Percentiles rank a stretch among this genome's conserved stretches.
Evolutionary conservation across 2,888 invertebrate genomes (phyloP).

Genomic region (Synanthedon andrenaeformis): DNA sequence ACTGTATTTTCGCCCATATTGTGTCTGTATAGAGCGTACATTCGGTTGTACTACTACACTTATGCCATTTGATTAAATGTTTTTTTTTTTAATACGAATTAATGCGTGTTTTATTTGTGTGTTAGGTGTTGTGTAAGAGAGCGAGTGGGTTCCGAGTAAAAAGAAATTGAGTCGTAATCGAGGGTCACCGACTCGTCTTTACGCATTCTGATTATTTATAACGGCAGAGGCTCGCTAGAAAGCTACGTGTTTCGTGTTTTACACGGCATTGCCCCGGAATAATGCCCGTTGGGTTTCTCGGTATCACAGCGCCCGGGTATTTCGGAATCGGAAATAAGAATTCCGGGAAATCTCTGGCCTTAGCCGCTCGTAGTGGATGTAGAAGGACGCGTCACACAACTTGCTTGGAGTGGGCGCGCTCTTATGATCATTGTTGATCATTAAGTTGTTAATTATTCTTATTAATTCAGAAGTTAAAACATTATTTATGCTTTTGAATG

Average conservation of each 20-base stretch:
- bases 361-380: slow-evolving; percentile 25
- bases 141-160: slow-evolving; percentile 18
- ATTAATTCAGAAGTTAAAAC: too few relatives aligned
- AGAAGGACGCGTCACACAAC: slow-evolving; percentile 18
- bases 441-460: too few relatives aligned
- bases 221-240: slow-evolving; percentile 52
- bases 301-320: slow-evolving; percentile 52
- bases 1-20: too few relatives aligned
- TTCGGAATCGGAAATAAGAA: slow-evolving; percentile 67
- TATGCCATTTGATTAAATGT: slow-evolving; percentile 48
- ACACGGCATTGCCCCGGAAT: slow-evolving; percentile 62
- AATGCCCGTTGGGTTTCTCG: slow-evolving; percentile 54
- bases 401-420: not conserved
- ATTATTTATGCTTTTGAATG: too few relatives aligned
- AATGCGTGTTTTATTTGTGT: slow-evolving; percentile 13
- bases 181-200: slow-evolving; percentile 54
- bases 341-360: slow-evolving; percentile 61
- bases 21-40: slow-evolving; percentile 5
- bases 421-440: too few relatives aligned
- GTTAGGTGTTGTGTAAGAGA: slow-evolving; percentile 10
- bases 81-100: slow-evolving; percentile 25
- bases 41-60: not conserved
- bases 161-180: slow-evolving; percentile 26
- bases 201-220: slow-evolving; percentile 59
- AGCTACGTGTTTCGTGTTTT: slow-evolving; percentile 57